A percentile compares a stretch with the other conserved stretches of the same genome.
Evolutionary conservation across 2,888 invertebrate species (phyloP).

Genomic region (Aspidapion aeneum): DNA sequence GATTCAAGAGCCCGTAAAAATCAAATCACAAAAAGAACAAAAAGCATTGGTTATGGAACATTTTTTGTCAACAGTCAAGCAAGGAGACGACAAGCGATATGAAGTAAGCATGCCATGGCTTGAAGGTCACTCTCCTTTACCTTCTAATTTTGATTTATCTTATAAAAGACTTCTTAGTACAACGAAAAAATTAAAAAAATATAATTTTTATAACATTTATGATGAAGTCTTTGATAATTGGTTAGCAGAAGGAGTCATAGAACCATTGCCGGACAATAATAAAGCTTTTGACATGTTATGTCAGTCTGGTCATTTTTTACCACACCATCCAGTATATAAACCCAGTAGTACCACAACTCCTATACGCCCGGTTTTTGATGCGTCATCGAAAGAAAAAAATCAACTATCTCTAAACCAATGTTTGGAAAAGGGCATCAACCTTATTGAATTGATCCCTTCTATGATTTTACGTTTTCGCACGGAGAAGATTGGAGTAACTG

Average conservation of each 20-base stretch:
- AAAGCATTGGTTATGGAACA: background rate
- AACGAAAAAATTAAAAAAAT: constrained; percentile 7
- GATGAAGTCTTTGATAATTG: constrained; percentile 21
- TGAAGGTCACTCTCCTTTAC: too few species aligned
- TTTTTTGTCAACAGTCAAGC: background rate
- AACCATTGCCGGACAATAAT: constrained; percentile 10
- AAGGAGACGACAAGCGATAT: background rate
- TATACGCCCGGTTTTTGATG: constrained; percentile 33
- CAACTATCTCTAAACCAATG: constrained; percentile 32
- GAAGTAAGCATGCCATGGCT: background rate
- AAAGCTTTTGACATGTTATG: constrained; percentile 11
- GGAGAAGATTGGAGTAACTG: too few species aligned
- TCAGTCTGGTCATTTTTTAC: too few species aligned
- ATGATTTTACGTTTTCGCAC: constrained; percentile 25
- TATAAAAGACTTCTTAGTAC: too few species aligned
- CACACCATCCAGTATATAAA: constrained; percentile 13
- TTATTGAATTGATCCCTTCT: constrained; percentile 20
- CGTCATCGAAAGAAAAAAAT: constrained; percentile 27
- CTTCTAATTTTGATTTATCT: too few species aligned
- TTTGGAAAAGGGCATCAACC: constrained; percentile 23
- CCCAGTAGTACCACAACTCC: constrained; percentile 19
- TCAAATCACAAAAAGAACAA: background rate
- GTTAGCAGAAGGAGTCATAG: constrained; percentile 19
- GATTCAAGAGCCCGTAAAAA: background rate
- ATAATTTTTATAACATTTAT: too few species aligned